phyloP scores from a whole-genome alignment of 2,888 invertebrate genomes.

The Microctonus aethiopoides region DNA sequence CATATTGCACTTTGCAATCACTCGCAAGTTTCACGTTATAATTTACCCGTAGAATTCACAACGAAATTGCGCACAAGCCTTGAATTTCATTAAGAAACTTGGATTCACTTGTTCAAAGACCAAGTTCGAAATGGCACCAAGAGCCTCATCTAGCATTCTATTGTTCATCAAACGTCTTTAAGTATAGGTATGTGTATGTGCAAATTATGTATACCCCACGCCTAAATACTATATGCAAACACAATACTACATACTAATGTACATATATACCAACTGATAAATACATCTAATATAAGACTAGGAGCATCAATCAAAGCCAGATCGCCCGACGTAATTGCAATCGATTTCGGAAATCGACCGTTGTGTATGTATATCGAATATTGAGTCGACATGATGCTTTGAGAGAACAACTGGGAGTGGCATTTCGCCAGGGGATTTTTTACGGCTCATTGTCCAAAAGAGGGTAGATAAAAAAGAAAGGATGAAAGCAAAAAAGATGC shows the following conservation, averaged over 20 bases:
- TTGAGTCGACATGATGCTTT: neutral
- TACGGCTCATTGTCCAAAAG: conserved; percentile 11
- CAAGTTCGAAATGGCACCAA: conserved; percentile 14
- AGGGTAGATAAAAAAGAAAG: neutral
- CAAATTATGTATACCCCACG: too few relatives aligned
- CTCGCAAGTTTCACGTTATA: neutral
- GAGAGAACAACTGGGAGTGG: neutral
- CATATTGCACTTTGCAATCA: conserved; percentile 7
- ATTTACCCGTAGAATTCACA: conserved; percentile 5
- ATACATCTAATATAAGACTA: neutral
- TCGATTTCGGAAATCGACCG: neutral
- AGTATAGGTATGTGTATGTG: neutral
- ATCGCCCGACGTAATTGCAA: conserved; percentile 4
- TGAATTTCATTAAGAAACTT: conserved; percentile 15
- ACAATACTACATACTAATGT: too few relatives aligned
- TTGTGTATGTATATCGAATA: neutral
- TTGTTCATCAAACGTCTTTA: conserved; percentile 13
- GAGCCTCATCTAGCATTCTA: conserved; percentile 17
- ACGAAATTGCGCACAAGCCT: conserved; percentile 17
- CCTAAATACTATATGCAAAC: too few relatives aligned
- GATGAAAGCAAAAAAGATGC: neutral
- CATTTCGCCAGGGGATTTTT: neutral
- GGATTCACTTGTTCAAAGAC: conserved; percentile 3
- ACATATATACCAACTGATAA: neutral
- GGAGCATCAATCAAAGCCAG: conserved; percentile 4